Evolutionary conservation across 1,140 invertebrate genomes (phyloP).

Genomic region (Plutomurus gul): DNA sequence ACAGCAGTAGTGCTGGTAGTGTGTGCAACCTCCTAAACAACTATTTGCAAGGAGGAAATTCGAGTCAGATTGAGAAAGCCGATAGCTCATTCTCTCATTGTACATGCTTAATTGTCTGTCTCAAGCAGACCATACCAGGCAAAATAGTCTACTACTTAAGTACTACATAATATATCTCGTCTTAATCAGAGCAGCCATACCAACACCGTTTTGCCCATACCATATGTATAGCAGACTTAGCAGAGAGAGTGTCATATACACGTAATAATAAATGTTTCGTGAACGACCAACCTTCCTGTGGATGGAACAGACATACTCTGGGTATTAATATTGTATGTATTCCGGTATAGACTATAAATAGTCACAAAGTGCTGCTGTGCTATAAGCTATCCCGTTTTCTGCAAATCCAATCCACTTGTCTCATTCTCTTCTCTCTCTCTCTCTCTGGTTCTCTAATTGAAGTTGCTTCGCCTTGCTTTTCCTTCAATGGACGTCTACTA

Average conservation of each 20-base stretch:
- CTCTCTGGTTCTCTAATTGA: conserved; percentile 17
- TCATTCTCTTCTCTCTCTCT: conserved; percentile 26
- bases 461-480: background rate
- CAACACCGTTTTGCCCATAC: background rate
- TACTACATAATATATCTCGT: background rate
- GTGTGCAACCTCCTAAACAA: too few relatives aligned
- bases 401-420: conserved; percentile 2
- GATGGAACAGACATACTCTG: too few relatives aligned
- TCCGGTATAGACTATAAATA: too few relatives aligned
- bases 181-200: background rate
- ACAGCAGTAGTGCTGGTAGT: too few relatives aligned
- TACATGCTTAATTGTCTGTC: conserved; percentile 33
- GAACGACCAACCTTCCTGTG: too few relatives aligned
- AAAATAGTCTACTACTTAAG: background rate
- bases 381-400: too few relatives aligned
- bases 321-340: too few relatives aligned
- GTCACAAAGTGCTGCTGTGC: too few relatives aligned
- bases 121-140: background rate
- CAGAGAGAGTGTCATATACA: too few relatives aligned
- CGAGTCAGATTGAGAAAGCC: background rate
- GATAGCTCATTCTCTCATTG: conserved; percentile 31
- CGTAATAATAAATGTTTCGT: too few relatives aligned
- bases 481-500: background rate
- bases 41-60: background rate
- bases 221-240: background rate